phyloP scores from a whole-genome alignment of 2,888 invertebrate species.

The Cryptops parisi region DNA sequence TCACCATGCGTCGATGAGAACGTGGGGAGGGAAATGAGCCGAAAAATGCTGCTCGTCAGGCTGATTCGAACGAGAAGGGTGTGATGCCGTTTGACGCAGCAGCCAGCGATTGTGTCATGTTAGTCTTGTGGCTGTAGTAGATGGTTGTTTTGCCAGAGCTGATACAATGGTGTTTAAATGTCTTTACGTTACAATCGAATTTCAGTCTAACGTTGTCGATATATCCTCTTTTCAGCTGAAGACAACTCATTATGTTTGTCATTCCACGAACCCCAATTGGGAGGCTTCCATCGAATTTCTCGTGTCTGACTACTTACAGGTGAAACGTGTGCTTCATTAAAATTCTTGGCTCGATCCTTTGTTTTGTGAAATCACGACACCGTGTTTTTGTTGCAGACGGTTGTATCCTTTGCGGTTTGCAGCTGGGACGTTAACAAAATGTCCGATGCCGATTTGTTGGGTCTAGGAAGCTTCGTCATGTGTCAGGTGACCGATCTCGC shows the following conservation, averaged over 20 bases:
- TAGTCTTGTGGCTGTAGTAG: too few species aligned
- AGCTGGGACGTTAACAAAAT: conserved; percentile 39
- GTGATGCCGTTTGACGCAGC: too few species aligned
- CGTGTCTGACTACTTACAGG: conserved; percentile 38
- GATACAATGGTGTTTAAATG: too few species aligned
- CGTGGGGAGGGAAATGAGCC: too few species aligned
- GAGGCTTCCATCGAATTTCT: conserved; percentile 38
- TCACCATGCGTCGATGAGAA: too few species aligned
- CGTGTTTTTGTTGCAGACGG: conserved; percentile 6
- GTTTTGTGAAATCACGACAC: not conserved
- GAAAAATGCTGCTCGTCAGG: too few species aligned
- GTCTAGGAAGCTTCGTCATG: conserved; percentile 35
- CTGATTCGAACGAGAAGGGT: too few species aligned
- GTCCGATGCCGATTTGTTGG: conserved; percentile 39
- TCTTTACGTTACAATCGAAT: too few species aligned
- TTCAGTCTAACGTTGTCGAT: too few species aligned
- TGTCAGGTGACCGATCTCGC: too few species aligned
- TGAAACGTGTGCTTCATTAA: conserved; percentile 19
- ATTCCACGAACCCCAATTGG: conserved; percentile 37
- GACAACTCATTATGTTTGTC: conserved; percentile 38
- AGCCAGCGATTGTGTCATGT: too few species aligned
- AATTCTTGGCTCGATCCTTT: not conserved
- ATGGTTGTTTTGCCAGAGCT: too few species aligned
- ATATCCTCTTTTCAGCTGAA: conserved; percentile 31
- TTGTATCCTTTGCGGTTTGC: conserved; percentile 28